A percentile compares a stretch with the other conserved stretches of the same genome.
Conservation (phyloP, 2,888 invertebrate species). For the Phytoseiulus persimilis region DNA sequence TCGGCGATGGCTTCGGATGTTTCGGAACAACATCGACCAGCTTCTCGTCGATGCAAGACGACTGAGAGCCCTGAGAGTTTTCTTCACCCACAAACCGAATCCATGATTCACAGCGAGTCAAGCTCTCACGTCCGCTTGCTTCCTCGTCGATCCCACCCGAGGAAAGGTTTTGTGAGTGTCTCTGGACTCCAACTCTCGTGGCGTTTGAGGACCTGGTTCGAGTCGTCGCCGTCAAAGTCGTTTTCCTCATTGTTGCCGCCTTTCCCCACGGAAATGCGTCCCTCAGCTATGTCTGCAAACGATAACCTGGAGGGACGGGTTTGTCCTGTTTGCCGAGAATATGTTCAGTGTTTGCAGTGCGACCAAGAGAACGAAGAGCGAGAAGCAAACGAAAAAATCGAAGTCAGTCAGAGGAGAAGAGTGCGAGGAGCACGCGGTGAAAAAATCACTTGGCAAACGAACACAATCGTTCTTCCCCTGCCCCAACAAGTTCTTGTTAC, state of each 20-base stretch:
- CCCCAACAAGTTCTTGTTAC: too few relatives aligned
- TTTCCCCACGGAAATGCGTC: neutral
- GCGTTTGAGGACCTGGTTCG: neutral
- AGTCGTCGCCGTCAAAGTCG: neutral
- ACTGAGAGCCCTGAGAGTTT: too few relatives aligned
- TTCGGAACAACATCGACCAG: too few relatives aligned
- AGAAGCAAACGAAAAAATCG: neutral
- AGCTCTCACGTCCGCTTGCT: too few relatives aligned
- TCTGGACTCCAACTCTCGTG: neutral
- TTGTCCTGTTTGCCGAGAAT: neutral
- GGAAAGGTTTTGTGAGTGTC: neutral
- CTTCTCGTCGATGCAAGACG: too few relatives aligned
- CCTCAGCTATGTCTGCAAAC: neutral
- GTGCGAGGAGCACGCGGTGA: neutral
- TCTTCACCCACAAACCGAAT: too few relatives aligned
- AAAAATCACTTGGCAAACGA: too few relatives aligned
- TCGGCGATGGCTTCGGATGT: too few relatives aligned
- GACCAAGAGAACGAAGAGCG: neutral
- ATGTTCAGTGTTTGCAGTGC: neutral
- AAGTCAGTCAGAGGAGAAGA: neutral
- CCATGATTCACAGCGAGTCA: too few relatives aligned
- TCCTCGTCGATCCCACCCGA: neutral
- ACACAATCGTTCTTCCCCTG: too few relatives aligned
- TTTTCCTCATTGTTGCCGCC: neutral
- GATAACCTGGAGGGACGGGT: neutral